Percentiles rank a stretch among this genome's conserved stretches.
phyloP scores from a whole-genome alignment of 2,113 vertebrate genomes.

The Neolamprologus sp. region DNA sequence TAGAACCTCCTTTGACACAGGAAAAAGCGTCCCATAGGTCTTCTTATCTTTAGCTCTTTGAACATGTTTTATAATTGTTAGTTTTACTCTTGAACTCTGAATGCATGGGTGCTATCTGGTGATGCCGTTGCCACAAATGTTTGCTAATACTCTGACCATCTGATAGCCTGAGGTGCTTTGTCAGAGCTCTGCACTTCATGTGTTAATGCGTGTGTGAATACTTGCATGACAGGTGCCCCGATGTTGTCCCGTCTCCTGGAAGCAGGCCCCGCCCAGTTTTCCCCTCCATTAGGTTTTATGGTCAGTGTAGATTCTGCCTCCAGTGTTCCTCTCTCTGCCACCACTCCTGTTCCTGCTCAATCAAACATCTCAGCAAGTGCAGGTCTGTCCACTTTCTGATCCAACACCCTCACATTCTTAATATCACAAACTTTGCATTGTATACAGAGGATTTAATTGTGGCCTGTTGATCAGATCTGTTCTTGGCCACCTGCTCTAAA shows the following conservation, averaged over 20 bases:
- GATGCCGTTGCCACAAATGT: neutral
- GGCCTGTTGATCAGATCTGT: neutral
- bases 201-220: neutral
- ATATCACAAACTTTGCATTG: neutral
- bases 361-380: conserved; percentile 17
- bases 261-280: conserved; percentile 88
- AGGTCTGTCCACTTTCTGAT: conserved; percentile 35
- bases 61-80: neutral
- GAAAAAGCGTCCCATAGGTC: neutral
- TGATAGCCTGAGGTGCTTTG: neutral
- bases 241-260: conserved; percentile 97
- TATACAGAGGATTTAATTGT: neutral
- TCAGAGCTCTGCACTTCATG: neutral
- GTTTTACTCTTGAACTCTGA: neutral
- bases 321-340: conserved; percentile 69
- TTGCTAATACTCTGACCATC: neutral
- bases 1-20: neutral
- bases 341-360: conserved; percentile 70
- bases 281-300: conserved; percentile 82
- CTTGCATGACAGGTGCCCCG: conserved; percentile 81
- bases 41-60: neutral
- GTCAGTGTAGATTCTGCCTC: conserved; percentile 41
- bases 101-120: neutral
- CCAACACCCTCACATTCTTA: neutral
- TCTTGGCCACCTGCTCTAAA: neutral